These are phyloP conservation scores for Staurois parvus DNA, from an alignment of 2,797 vertebrate species.

Conservation along the genomic window DNA sequence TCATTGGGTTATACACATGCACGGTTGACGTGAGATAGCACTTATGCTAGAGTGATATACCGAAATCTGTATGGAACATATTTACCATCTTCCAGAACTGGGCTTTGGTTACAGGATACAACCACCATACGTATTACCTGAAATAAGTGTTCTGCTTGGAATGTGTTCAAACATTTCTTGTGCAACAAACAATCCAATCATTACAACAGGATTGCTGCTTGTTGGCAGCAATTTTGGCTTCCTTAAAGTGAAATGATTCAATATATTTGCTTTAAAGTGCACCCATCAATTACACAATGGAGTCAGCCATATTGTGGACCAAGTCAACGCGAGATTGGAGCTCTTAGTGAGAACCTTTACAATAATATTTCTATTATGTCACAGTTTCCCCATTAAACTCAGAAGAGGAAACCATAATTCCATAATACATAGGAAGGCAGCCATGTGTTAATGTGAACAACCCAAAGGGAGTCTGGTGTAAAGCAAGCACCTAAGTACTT, in stretches of 20 bases:
- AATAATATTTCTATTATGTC: not conserved
- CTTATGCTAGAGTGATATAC: constrained; percentile 13
- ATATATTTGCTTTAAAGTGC: constrained; percentile 4
- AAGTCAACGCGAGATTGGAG: not conserved
- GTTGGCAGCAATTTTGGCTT: constrained; percentile 25
- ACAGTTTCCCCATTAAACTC: not conserved
- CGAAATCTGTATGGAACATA: not conserved
- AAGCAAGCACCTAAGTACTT: too few relatives aligned
- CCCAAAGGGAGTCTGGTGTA: too few relatives aligned
- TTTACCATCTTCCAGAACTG: constrained; percentile 16
- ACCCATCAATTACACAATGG: not conserved
- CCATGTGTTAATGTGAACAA: too few relatives aligned
- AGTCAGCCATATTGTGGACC: not conserved
- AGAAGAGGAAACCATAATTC: not conserved
- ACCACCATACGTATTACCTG: not conserved
- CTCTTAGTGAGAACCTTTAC: not conserved
- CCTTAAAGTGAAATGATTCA: constrained; percentile 27
- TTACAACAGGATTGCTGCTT: constrained; percentile 19
- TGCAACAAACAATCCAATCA: not conserved
- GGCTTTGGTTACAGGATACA: constrained; percentile 19
- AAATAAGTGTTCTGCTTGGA: constrained; percentile 1
- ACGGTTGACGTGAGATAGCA: not conserved
- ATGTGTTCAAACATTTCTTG: not conserved
- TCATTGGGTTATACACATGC: constrained; percentile 29
- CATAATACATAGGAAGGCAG: too few relatives aligned